These are phyloP conservation scores for Aromia moschata DNA, from an alignment of 2,888 invertebrate genomes.

Conservation along the genomic window DNA sequence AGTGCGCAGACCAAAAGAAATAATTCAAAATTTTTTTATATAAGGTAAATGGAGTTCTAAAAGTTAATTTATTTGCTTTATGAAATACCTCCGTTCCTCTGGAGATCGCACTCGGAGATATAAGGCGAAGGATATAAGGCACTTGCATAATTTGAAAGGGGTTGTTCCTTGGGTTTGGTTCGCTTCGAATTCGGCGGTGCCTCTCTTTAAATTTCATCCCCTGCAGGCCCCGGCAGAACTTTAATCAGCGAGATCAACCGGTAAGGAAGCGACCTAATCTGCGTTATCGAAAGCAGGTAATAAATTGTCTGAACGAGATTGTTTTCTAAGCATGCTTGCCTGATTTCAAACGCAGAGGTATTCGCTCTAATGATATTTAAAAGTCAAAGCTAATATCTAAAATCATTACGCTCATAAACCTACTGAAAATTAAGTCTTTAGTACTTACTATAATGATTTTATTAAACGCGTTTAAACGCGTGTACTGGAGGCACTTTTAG, in stretches of 20 bases:
- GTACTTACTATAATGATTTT: too few species aligned
- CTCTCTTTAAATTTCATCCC: conserved; percentile 24
- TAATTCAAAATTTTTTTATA: conserved; percentile 27
- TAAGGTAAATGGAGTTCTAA: conserved; percentile 30
- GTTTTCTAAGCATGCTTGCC: conserved; percentile 6
- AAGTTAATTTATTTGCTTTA: conserved; percentile 34
- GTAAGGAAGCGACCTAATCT: conserved; percentile 17
- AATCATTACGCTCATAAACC: too few species aligned
- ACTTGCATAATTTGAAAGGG: conserved; percentile 32
- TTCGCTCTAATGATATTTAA: neutral
- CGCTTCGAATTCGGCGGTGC: neutral
- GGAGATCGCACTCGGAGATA: conserved; percentile 29
- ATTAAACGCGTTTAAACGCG: too few species aligned
- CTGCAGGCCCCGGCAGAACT: conserved; percentile 15
- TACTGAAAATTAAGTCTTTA: too few species aligned
- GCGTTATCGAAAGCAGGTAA: conserved; percentile 22
- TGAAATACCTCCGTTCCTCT: conserved; percentile 29
- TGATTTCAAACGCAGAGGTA: neutral
- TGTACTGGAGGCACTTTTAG: too few species aligned
- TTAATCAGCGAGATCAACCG: conserved; percentile 26
- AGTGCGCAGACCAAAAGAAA: neutral
- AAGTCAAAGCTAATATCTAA: too few species aligned
- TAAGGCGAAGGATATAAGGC: conserved; percentile 28
- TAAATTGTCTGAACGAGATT: conserved; percentile 20
- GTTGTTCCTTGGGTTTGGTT: conserved; percentile 14